Evolutionary conservation across 2,888 invertebrate genomes (phyloP), one percentile per base, ranked within the genome.

Genomic region (Agrochola macilenta): DNA sequence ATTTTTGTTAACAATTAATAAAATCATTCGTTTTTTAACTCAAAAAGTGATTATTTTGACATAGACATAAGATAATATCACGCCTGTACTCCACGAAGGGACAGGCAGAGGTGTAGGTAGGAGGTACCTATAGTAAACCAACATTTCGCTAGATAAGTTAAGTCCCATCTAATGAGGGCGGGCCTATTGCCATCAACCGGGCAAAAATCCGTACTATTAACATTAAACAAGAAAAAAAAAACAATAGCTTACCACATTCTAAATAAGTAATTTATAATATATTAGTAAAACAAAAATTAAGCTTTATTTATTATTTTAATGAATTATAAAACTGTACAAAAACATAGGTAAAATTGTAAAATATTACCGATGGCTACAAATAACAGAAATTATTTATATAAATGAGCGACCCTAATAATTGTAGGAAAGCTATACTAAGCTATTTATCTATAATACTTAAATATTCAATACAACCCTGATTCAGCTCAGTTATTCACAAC

Each of bases 211-310:
- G n/a, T 5, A 35, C 9, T 3, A 0, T 23, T 35, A 17, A 35
- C 5, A 52, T n/a, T 3, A 35, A 35, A 52, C 14, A 52, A 68
- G 14, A 23, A 30, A 68, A 46, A n/a, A 49, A 30, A 52, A 30
- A 20, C 12, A 35, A 35, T 35, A n/a, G 1, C 69, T 69, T 69
- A 69, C 69, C 69, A 17, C 69, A 12, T 69, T 35, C 69, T 69
- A 35, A 35, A 57, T 17, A 17, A 69, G 7, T 57, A n/a, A 54
- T 57, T 69, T 11, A 57, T 11, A 57, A 11, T 35, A 17, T n/a
- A 12, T 69, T 69, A 69, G 35, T 69, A 69, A 68, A 35, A n/a
- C 17, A 52, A 23, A 1, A 52, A 52, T 23, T 30, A 30, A 2
- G 14, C 30, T 30, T 9, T 9, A n/a, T 23, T 68, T 23, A 49